phyloP scores from a whole-genome alignment of 35 echinoderm and acorn worm genomes.

The Patiria miniata region DNA sequence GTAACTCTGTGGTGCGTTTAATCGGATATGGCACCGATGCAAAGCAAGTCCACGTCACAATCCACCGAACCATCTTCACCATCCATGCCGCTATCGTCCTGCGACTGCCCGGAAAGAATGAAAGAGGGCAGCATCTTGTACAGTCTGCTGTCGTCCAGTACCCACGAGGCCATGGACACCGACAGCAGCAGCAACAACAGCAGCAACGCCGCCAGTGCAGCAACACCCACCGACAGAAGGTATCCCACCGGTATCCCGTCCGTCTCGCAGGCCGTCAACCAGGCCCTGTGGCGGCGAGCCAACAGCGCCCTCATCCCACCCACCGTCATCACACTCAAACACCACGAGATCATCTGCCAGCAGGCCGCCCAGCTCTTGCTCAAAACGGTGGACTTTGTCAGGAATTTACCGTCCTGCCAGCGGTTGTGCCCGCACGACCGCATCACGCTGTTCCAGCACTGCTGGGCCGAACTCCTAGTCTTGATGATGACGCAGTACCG shows the following conservation, averaged over 20 bases:
- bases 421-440: slow-evolving; percentile 76
- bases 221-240: slow-evolving; percentile 27
- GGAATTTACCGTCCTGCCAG: slow-evolving; percentile 73
- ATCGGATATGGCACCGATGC: slow-evolving; percentile 10
- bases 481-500: slow-evolving; percentile 93
- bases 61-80: slow-evolving; percentile 20
- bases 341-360: slow-evolving; percentile 78
- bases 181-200: slow-evolving; percentile 4
- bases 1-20: neutral
- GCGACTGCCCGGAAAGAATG: slow-evolving; percentile 60
- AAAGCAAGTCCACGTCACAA: slow-evolving; percentile 17
- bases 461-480: slow-evolving; percentile 94
- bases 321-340: slow-evolving; percentile 65
- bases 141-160: slow-evolving; percentile 46
- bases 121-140: slow-evolving; percentile 62
- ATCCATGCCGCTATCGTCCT: slow-evolving; percentile 28
- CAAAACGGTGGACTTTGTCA: slow-evolving; percentile 92
- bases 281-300: slow-evolving; percentile 20
- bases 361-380: slow-evolving; percentile 90
- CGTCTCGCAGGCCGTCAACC: slow-evolving; percentile 18
- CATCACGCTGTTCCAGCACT: slow-evolving; percentile 78
- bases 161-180: slow-evolving; percentile 18
- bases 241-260: slow-evolving; percentile 15
- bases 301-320: slow-evolving; percentile 60
- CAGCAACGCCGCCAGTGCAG: neutral